A percentile compares a stretch with the other conserved stretches of the same genome.
Conservation (phyloP, 2,797 vertebrate genomes). For the Cheirogaleus major region DNA sequence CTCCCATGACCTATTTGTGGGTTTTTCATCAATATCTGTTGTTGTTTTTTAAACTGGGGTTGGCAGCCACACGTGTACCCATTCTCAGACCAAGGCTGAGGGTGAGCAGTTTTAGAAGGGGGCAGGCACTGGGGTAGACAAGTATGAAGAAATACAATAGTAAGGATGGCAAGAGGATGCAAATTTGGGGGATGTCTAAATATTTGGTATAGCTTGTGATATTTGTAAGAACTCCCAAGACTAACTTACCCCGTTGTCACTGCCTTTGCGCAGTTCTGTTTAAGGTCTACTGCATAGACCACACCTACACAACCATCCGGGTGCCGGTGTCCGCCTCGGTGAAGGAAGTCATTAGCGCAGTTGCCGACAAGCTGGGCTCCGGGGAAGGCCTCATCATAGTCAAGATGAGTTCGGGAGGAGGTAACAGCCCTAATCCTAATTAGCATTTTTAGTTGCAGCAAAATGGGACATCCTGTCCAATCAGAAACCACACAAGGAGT, state of each 20-base stretch:
- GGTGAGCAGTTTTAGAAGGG: not conserved
- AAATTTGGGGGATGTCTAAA: not conserved
- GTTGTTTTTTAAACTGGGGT: not conserved
- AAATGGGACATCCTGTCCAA: not conserved
- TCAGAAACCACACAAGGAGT: not conserved
- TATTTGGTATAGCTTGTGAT: not conserved
- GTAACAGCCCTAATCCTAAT: conserved; percentile 82
- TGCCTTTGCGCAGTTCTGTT: conserved; percentile 91
- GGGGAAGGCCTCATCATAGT: conserved; percentile 95
- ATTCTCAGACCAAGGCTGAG: not conserved
- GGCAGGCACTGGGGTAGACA: not conserved
- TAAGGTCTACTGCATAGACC: conserved; percentile 98
- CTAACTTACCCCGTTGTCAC: not conserved
- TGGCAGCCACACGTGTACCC: not conserved
- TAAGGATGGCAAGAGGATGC: not conserved
- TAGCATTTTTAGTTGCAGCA: not conserved
- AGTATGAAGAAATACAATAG: not conserved
- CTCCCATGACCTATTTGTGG: not conserved
- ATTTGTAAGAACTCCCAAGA: not conserved
- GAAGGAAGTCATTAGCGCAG: conserved; percentile 93
- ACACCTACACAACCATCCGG: conserved; percentile 98
- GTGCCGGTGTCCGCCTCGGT: conserved; percentile 93
- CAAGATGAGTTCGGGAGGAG: conserved; percentile 96
- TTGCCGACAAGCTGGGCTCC: conserved; percentile 96
- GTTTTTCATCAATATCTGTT: not conserved